Base-by-base conservation (phyloP, 2,797 vertebrate genomes). In the Cyclura pinguis region DNA sequence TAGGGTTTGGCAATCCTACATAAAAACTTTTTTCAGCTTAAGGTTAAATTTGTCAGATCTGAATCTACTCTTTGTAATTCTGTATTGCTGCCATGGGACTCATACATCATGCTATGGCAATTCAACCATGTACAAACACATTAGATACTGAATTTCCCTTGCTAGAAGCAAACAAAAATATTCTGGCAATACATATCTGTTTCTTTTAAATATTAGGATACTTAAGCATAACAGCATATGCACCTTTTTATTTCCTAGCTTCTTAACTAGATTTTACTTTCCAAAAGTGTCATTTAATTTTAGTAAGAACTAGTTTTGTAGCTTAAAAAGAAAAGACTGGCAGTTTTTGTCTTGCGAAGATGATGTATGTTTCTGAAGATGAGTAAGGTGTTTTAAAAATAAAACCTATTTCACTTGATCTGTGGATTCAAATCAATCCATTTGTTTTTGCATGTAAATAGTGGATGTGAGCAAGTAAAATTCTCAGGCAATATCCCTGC, bases 161-260 rank as follows among this genome's bases (percentile, higher is more conserved):
- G 90, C 91, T 92, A 89, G 88, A 94, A 87, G 84, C 69, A 83
- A 91, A 85, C 42, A 83, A 91, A 92, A 95, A 88, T 81, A 90
- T 35, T 91, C 77, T 55, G 80, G 83, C 80, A 93, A 88, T 52
- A 76, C 87, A 59, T 87, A 80, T n/a, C 78, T 80, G 50, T 88
- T 90, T 72, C 32, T 29, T 27, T 84, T 29, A 64, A 47, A 0
- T 92, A 67, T 24, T 1, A 32, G 62, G 89, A 85, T 88, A 69
- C 29, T 32, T 69, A 69, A 69, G 27, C 27, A 85, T 69, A 59
- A 90, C 2, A 57, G 78, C 80, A 38, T 47, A 50, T 0, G 1
- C 22, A 47, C 3, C 27, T 32, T 82, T 35, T 82, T 86, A 84
- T 85, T 92, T 84, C 89, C 88, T 84, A 29, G 83, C 74, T 88